Evolutionary conservation across 2,888 invertebrate species (phyloP).

Genomic region (Eristalis tenax): DNA sequence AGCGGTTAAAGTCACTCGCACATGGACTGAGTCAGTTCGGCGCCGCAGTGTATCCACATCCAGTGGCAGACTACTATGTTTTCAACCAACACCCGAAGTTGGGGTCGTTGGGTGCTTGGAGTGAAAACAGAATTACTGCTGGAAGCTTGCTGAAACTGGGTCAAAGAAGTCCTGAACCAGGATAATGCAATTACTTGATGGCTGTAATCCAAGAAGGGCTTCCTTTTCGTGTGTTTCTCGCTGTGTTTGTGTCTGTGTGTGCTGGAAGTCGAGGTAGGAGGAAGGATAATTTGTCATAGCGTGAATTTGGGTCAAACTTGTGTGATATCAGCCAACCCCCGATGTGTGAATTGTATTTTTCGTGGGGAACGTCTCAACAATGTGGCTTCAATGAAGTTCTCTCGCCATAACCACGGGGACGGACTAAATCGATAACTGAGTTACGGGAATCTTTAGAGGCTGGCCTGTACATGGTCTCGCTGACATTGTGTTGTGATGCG

Average conservation of each 20-base stretch:
- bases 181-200: conserved; percentile 47
- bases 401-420: not conserved
- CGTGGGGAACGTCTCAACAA: not conserved
- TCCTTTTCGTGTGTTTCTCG: not conserved
- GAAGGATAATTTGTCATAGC: conserved; percentile 27
- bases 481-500: not conserved
- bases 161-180: conserved; percentile 34
- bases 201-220: conserved; percentile 27
- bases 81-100: not conserved
- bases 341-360: not conserved
- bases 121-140: conserved; percentile 22
- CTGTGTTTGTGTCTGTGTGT: not conserved
- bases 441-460: not conserved
- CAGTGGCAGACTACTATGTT: not conserved
- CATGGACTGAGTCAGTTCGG: conserved; percentile 31
- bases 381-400: not conserved
- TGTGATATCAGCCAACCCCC: not conserved
- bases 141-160: conserved; percentile 15
- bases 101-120: conserved; percentile 23
- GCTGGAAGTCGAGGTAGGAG: not conserved
- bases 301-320: conserved; percentile 46
- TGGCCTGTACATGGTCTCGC: not conserved
- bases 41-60: conserved; percentile 29
- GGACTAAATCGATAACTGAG: not conserved
- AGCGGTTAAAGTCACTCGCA: conserved; percentile 35